Conservation (phyloP, 2,888 invertebrate genomes). For the Crossocerus cetratus region DNA sequence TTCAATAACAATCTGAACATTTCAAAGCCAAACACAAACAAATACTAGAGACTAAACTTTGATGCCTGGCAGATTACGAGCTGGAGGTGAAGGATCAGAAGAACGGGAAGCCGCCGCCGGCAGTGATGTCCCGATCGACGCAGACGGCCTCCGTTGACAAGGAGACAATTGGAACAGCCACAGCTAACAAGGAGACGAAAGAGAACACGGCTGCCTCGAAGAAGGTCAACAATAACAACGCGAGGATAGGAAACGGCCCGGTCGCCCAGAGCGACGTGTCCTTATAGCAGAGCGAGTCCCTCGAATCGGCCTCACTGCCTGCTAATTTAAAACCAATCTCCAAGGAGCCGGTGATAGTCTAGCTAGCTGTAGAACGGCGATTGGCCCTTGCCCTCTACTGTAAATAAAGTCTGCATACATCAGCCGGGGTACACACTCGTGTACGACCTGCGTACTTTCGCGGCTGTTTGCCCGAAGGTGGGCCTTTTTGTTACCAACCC, state of each 20-base stretch:
- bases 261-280: constrained; percentile 66
- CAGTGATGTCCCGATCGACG: constrained; percentile 65
- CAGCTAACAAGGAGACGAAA: constrained; percentile 44
- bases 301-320: constrained; percentile 40
- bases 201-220: constrained; percentile 44
- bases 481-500: neutral
- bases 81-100: constrained; percentile 67
- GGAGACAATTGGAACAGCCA: constrained; percentile 51
- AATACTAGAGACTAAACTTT: neutral
- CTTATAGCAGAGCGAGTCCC: constrained; percentile 65
- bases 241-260: constrained; percentile 72
- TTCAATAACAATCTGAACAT: too few relatives aligned
- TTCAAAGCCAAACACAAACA: neutral
- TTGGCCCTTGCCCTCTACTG: constrained; percentile 12
- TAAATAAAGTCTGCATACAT: constrained; percentile 37
- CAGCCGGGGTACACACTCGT: neutral
- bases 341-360: constrained; percentile 63
- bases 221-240: constrained; percentile 56
- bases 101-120: constrained; percentile 61
- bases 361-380: neutral
- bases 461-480: neutral
- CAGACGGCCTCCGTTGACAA: constrained; percentile 69
- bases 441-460: neutral
- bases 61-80: constrained; percentile 64
- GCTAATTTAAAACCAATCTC: constrained; percentile 67